These are phyloP conservation scores for Ophioderma brevispina DNA, from an alignment of 35 echinoderm and acorn worm species.

Conservation along the genomic window DNA sequence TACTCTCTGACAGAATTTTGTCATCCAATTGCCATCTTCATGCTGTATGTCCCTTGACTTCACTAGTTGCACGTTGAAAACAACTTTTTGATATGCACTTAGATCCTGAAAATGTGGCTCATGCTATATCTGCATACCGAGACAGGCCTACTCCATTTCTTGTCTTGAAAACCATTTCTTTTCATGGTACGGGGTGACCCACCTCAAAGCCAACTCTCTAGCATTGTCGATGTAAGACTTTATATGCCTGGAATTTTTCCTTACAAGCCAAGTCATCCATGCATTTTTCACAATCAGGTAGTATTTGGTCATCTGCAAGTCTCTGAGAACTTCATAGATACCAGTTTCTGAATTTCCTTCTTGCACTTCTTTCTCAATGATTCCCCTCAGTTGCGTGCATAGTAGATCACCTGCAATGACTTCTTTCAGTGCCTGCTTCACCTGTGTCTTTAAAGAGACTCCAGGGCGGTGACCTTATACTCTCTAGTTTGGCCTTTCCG, in stretches of 20 bases:
- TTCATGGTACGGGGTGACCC: neutral
- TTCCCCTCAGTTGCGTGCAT: neutral
- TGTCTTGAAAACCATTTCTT: slow-evolving; percentile 11
- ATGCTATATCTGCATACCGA: slow-evolving; percentile 8
- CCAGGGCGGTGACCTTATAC: neutral
- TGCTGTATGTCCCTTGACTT: neutral
- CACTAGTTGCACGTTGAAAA: slow-evolving; percentile 7
- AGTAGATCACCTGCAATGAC: neutral
- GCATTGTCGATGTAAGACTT: slow-evolving; percentile 20
- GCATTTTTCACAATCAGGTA: slow-evolving; percentile 24
- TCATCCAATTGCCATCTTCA: slow-evolving; percentile 3
- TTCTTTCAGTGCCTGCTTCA: neutral
- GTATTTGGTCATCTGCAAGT: slow-evolving; percentile 24
- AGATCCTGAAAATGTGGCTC: neutral
- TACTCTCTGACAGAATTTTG: neutral
- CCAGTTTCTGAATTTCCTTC: neutral
- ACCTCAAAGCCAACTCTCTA: slow-evolving; percentile 22
- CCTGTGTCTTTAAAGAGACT: neutral
- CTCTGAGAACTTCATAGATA: slow-evolving; percentile 17
- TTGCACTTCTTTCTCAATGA: neutral
- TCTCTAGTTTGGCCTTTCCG: neutral
- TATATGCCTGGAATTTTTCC: slow-evolving; percentile 1
- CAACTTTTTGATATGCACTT: slow-evolving; percentile 2
- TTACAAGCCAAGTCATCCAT: slow-evolving; percentile 17
- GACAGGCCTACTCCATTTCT: neutral